phyloP scores from a whole-genome alignment of 2,797 vertebrate species.

The Carduelis carduelis region DNA sequence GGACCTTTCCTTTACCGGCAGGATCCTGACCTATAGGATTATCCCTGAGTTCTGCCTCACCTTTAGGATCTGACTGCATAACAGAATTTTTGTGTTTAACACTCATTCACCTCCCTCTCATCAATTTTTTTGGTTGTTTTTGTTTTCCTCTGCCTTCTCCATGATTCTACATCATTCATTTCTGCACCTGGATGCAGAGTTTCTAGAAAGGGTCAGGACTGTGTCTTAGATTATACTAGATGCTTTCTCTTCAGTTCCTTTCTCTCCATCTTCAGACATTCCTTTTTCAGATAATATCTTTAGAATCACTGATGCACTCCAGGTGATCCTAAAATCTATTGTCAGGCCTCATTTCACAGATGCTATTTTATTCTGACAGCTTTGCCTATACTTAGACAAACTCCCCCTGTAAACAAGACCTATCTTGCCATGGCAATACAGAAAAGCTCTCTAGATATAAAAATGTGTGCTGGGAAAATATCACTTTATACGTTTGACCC shows the following conservation, averaged over 20 bases:
- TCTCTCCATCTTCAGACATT: background rate
- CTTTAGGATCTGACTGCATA: background rate
- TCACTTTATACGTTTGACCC: background rate
- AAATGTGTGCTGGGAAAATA: background rate
- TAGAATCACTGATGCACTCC: background rate
- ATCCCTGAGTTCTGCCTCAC: background rate
- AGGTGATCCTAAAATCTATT: constrained; percentile 22
- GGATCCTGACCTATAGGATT: background rate
- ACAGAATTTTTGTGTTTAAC: background rate
- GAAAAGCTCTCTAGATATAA: background rate
- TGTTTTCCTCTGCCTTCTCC: background rate
- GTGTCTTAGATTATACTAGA: background rate
- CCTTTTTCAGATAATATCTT: background rate
- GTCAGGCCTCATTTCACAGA: background rate
- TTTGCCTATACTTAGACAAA: background rate
- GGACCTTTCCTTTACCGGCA: background rate
- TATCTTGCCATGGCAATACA: background rate
- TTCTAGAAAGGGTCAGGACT: background rate
- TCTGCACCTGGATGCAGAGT: background rate
- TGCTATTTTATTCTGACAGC: background rate
- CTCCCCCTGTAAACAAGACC: background rate
- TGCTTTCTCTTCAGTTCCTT: background rate
- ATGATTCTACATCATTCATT: background rate
- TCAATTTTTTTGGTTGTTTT: background rate
- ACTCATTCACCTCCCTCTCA: background rate